phyloP scores from a whole-genome alignment of 2,888 invertebrate species.

The Odontocolon sp. region DNA sequence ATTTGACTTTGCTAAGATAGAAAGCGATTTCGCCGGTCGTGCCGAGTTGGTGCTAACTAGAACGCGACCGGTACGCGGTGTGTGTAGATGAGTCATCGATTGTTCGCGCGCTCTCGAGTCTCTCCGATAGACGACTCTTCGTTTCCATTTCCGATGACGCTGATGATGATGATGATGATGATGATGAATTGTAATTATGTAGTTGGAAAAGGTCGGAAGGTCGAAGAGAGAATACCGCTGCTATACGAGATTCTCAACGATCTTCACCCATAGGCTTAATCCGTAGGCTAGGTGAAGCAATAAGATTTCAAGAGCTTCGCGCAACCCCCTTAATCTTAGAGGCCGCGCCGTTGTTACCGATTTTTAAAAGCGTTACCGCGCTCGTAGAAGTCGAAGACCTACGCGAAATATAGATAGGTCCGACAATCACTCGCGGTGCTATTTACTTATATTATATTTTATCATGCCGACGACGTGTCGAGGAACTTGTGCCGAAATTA shows the following conservation, averaged over 20 bases:
- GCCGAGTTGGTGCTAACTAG: conserved; percentile 5
- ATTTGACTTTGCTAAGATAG: conserved; percentile 67
- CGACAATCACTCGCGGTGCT: conserved; percentile 52
- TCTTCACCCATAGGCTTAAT: conserved; percentile 55
- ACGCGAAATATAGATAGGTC: conserved; percentile 23
- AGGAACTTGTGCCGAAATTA: conserved; percentile 37
- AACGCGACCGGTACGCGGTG: conserved; percentile 16
- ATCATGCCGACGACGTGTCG: conserved; percentile 42
- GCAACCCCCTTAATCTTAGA: conserved; percentile 63
- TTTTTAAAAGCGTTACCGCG: conserved; percentile 52
- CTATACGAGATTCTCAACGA: conserved; percentile 47
- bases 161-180: background rate
- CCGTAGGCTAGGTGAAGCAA: conserved; percentile 67
- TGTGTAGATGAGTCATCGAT: conserved; percentile 31
- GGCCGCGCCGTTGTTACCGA: conserved; percentile 63
- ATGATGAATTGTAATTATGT: background rate
- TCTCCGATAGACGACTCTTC: conserved; percentile 52
- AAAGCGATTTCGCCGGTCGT: conserved; percentile 48
- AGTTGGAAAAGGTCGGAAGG: background rate
- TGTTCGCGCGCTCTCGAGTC: conserved; percentile 33
- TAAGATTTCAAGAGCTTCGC: conserved; percentile 71
- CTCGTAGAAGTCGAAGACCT: conserved; percentile 36
- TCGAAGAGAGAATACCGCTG: background rate
- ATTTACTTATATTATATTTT: conserved; percentile 48
- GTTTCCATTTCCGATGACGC: background rate